Evolutionary conservation across 2,888 invertebrate species (phyloP).

Genomic region (Synergus japonicus): DNA sequence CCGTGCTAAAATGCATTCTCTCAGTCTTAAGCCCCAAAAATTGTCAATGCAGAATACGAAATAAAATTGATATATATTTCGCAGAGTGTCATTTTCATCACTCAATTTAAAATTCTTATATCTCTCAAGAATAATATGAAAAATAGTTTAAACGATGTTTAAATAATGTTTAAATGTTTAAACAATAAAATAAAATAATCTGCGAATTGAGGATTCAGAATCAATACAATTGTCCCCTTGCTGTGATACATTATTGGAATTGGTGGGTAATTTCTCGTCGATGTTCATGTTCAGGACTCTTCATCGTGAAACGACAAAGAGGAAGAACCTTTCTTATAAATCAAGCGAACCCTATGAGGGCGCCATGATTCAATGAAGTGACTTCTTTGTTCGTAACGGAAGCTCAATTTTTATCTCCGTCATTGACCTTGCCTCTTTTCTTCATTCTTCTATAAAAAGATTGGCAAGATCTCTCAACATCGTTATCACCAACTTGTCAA

Average conservation of each 20-base stretch:
- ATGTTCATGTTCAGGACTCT: constrained; percentile 58
- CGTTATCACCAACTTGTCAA: constrained; percentile 16
- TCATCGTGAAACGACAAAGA: constrained; percentile 51
- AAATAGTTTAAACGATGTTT: no score
- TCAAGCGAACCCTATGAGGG: constrained; percentile 64
- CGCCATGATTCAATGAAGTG: constrained; percentile 66
- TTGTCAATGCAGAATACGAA: neutral
- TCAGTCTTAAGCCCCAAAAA: neutral
- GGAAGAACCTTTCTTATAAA: constrained; percentile 65
- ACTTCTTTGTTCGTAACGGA: constrained; percentile 59
- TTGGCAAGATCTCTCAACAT: constrained; percentile 34
- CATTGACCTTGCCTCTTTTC: constrained; percentile 49
- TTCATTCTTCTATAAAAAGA: constrained; percentile 37
- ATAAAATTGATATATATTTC: no score
- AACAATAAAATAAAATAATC: neutral
- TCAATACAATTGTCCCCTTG: neutral
- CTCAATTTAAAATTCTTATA: no score
- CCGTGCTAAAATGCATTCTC: neutral
- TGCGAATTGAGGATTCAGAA: neutral
- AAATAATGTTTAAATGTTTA: no score
- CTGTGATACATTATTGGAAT: constrained; percentile 47
- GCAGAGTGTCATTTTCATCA: no score
- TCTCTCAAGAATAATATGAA: no score
- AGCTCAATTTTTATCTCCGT: constrained; percentile 55
- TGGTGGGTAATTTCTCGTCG: constrained; percentile 65